phyloP scores from a whole-genome alignment of 2,113 vertebrate species.

The Pseudorhombus dupliciocellatus region DNA sequence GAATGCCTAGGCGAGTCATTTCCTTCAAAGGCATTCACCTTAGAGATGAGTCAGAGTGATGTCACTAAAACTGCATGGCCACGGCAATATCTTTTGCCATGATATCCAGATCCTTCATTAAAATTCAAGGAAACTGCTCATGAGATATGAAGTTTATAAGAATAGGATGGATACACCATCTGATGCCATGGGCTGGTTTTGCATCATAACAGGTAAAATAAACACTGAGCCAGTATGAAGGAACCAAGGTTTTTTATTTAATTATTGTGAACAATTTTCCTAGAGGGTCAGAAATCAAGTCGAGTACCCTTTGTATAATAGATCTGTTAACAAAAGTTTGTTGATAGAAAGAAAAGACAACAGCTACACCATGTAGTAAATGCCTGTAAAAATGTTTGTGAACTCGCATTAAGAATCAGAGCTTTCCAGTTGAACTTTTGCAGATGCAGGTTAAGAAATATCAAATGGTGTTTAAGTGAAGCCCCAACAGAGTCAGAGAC shows the following conservation, averaged over 20 bases:
- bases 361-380: constrained; percentile 34
- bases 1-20: too few species aligned
- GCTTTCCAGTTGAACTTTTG: constrained; percentile 28
- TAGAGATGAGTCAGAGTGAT: too few species aligned
- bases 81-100: too few species aligned
- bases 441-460: constrained; percentile 35
- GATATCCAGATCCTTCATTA: too few species aligned
- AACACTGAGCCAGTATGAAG: constrained; percentile 36
- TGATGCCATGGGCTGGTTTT: too few species aligned
- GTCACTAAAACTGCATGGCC: too few species aligned
- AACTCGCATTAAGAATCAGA: constrained; percentile 20
- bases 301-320: constrained; percentile 36
- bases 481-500: constrained; percentile 33
- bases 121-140: too few species aligned
- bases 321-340: constrained; percentile 40
- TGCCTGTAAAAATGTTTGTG: constrained; percentile 51
- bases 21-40: too few species aligned
- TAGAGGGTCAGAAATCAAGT: constrained; percentile 51
- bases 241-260: constrained; percentile 56
- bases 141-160: too few species aligned
- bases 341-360: not conserved
- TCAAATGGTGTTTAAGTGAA: constrained; percentile 40
- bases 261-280: constrained; percentile 64
- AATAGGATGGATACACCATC: too few species aligned
- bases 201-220: not conserved